Percentiles rank a stretch among this genome's conserved stretches.
Evolutionary conservation across 2,888 invertebrate species (phyloP).

Genomic region (Caenorhabditis parvicauda): DNA sequence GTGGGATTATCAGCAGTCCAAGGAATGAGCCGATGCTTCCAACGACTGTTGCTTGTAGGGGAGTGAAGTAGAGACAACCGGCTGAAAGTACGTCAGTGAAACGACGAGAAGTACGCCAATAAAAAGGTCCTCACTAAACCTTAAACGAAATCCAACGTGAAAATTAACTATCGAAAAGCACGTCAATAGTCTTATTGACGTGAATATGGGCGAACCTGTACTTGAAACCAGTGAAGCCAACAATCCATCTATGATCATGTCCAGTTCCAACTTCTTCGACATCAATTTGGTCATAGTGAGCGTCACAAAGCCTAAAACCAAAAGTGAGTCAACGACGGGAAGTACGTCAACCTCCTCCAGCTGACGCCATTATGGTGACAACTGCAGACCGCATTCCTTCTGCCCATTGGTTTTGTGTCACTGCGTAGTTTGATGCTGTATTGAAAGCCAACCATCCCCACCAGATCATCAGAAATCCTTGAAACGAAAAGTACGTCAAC

Average conservation of each 20-base stretch:
- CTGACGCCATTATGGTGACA: conserved; percentile 45
- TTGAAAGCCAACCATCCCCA: conserved; percentile 58
- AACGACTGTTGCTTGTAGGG: conserved; percentile 48
- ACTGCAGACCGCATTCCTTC: conserved; percentile 55
- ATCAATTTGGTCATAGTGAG: conserved; percentile 12
- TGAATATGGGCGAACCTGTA: conserved; percentile 25
- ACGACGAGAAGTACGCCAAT: too few species aligned
- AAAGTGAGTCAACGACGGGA: too few species aligned
- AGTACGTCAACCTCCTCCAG: conserved; percentile 26
- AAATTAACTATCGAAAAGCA: background rate
- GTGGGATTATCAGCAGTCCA: conserved; percentile 49
- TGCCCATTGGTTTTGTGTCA: conserved; percentile 49
- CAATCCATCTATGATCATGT: conserved; percentile 57
- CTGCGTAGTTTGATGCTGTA: conserved; percentile 55
- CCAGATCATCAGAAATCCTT: conserved; percentile 57
- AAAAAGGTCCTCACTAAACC: too few species aligned
- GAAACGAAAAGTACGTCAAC: background rate
- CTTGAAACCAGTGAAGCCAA: conserved; percentile 55
- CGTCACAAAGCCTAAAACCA: conserved; percentile 8
- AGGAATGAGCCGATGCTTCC: conserved; percentile 51
- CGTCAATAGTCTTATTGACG: background rate
- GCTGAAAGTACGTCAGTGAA: conserved; percentile 16
- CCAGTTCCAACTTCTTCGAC: conserved; percentile 48
- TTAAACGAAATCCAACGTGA: too few species aligned
- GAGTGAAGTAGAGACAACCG: conserved; percentile 51